A percentile compares a stretch with the other conserved stretches of the same genome.
Conservation (phyloP, 2,113 vertebrate species). For the Aythya baeri region DNA sequence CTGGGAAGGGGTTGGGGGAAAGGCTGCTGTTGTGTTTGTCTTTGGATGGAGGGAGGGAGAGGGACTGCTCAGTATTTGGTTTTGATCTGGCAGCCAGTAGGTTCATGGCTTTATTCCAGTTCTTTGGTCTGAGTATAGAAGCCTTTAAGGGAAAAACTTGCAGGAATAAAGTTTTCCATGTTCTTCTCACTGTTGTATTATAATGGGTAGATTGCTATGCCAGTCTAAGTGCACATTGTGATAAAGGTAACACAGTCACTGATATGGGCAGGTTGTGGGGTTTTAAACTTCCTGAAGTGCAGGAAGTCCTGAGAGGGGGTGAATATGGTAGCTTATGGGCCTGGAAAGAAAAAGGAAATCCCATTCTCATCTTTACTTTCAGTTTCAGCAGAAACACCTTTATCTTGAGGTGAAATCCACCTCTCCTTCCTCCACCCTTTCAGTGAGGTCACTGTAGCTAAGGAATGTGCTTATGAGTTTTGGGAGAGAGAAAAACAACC, state of each 20-base stretch:
- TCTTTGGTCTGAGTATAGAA: not conserved
- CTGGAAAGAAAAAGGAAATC: not conserved
- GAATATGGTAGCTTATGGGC: not conserved
- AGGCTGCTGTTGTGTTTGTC: not conserved
- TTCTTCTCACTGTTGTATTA: not conserved
- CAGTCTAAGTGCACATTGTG: rapidly evolving
- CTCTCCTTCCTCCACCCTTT: not conserved
- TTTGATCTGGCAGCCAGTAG: not conserved
- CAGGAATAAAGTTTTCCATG: rapidly evolving
- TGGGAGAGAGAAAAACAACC: conserved; percentile 1
- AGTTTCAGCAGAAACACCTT: not conserved
- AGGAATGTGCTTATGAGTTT: conserved; percentile 3
- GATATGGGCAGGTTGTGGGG: not conserved
- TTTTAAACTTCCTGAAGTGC: not conserved
- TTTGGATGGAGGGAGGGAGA: not conserved
- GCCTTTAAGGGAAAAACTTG: not conserved
- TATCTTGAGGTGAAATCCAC: not conserved
- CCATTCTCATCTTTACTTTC: not conserved
- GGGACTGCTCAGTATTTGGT: not conserved
- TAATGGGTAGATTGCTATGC: not conserved
- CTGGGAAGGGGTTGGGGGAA: not conserved
- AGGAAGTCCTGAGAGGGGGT: not conserved
- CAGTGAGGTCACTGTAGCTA: not conserved
- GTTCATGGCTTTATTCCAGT: not conserved
- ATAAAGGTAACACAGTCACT: not conserved